Base-by-base conservation (phyloP, 2,888 invertebrate species). In the Patella pellucida region DNA sequence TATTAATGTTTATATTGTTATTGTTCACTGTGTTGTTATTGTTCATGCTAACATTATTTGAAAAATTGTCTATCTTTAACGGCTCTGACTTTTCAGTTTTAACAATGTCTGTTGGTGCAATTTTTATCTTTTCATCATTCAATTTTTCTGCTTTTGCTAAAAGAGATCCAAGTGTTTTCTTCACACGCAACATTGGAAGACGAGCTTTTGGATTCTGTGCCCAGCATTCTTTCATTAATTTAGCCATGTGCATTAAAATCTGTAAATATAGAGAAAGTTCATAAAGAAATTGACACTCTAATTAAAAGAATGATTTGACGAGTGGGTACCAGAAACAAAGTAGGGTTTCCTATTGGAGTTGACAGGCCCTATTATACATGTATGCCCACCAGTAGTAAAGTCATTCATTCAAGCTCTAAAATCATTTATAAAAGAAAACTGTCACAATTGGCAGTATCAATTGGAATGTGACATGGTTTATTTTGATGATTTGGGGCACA, bases 181-280 rank as follows among this genome's bases (percentile, higher is more conserved):
- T 90, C 52, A 90, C 84, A 52, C 90, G 83, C 31, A 90, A 82
- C 76, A 86, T 88, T 9, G 90, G 86, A 41, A 89, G 84, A 51
- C 90, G 77, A 2, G 88, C 89, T 41, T 85, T 85, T 0, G 90
- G 88, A 69, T 88, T 88, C 54, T 87, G 85, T 50, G 85, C 83
- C 90, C 90, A 90, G 77, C 90, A 90, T 75, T 90, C 90, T 71
- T 83, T 78, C 79, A 90, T 89, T 52, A 90, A 73, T 73, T 84
- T 84, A 3, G 85, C 80, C 78, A 89, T 77, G 70, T 85, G 85
- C 12, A 78, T 82, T 79, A 88, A 80, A 56, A 85, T 78, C 88
- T 88, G 84, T 50, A 80, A 82, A 14, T 11, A 16, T 50, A 27
- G 19, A 71, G 52, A 69, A 50, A 15, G 4, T 68, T 5, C 67